A percentile compares a stretch with the other conserved stretches of the same genome.
phyloP scores from a whole-genome alignment of 2,113 vertebrate genomes.

The Spermophilus dauricus region DNA sequence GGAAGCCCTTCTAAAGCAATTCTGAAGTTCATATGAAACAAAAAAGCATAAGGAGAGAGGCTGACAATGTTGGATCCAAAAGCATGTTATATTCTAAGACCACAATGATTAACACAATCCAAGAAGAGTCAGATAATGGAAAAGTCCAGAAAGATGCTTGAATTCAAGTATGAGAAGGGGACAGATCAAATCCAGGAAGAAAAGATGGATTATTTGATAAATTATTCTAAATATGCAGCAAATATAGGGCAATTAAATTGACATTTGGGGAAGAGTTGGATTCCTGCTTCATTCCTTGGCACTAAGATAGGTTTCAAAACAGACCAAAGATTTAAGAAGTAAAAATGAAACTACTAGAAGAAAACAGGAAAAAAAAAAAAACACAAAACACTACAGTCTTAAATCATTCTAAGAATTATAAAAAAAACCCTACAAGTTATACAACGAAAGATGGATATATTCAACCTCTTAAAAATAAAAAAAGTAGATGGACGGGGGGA shows the following conservation, averaged over 20 bases:
- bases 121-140: neutral
- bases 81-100: neutral
- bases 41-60: neutral
- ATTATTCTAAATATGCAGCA: neutral
- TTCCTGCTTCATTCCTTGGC: neutral
- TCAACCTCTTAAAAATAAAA: conserved; percentile 48
- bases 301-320: conserved; percentile 38
- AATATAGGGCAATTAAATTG: conserved; percentile 19
- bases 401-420: conserved; percentile 74
- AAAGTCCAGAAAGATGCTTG: neutral
- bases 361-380: neutral
- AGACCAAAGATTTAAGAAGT: conserved; percentile 60
- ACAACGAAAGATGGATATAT: conserved; percentile 21
- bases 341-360: conserved; percentile 20
- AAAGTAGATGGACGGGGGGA: neutral
- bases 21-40: conserved; percentile 33
- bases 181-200: conserved; percentile 6
- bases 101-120: conserved; percentile 3
- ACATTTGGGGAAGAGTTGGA: neutral
- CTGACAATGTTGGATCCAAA: neutral
- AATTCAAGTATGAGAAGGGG: neutral
- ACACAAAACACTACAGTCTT: neutral
- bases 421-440: conserved; percentile 50
- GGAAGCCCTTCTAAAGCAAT: neutral
- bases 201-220: conserved; percentile 31